Evolutionary conservation across 2,888 invertebrate genomes (phyloP), one percentile per base, ranked within the genome.

Genomic region (Neocrepidodera transversa): DNA sequence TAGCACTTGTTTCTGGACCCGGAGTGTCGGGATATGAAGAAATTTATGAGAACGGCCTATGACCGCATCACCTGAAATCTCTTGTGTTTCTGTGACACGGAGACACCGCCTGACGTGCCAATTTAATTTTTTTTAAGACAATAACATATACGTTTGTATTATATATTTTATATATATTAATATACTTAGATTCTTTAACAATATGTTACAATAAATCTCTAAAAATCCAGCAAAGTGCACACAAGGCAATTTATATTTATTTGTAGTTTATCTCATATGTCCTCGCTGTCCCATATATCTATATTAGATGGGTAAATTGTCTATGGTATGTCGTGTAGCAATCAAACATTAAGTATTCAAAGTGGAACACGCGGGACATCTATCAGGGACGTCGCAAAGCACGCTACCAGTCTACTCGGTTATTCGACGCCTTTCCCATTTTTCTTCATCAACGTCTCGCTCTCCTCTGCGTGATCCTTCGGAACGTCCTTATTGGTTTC

Each of bases 301-400:
- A 65, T 66, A 73, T 74, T 74, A 74, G 71, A 67, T 67, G 68
- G 69, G 63, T 70, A 71, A 73, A 74, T 74, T 73, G 72, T 73
- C 71, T 69, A 68, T 71, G 70, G 71, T 69, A 70, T 71, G 73
- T 74, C 72, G 71, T 74, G 75, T 71, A 73, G 71, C 74, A 71
- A 73, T 74, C 72, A 73, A 72, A 73, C 72, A 74, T 76, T 76
- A 77, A 74, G 76, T 76, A 78, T 78, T 78, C 77, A 74, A 70
- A 69, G 72, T 68, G 68, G 71, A 72, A 74, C 72, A 71, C 70
- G 68, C 67, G 71, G 70, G 66, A 64, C 76, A 76, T 78, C 71
- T 68, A 76, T 78, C 78, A 77, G 73, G 68, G 68, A 68, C 68
- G 69, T 57, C 58, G 63, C 64, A 62, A 59, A 51, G 61, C 62